Evolutionary conservation across 2,888 invertebrate species (phyloP), one percentile per base, ranked within the genome.

Genomic region (Monoplex corrugatus): DNA sequence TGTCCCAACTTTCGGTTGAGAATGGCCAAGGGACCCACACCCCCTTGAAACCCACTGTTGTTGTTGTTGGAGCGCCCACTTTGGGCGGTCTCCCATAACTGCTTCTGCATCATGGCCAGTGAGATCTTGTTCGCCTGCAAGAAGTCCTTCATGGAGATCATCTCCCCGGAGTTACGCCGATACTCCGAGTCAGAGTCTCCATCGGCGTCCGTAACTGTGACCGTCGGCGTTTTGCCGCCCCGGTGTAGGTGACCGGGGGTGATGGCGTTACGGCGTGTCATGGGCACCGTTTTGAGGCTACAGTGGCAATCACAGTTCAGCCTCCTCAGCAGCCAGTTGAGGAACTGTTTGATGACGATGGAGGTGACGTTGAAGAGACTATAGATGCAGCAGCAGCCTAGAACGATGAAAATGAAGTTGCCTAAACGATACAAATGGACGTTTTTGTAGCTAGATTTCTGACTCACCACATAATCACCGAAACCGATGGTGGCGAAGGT

Each of bases 381-480:
- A 94, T 97, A 97, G 90, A 97, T 97, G 94, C 97, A 97, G 94
- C 97, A 97, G 92, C 97, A 97, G 19, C 97, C 97, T 82, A 97
- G 92, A 45, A 97, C 97, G 91, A 97, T 96, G 92, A 97, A 96
- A 43, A 97, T 91, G 94, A 97, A 97, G 93, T 97, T 97, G 87
- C 96, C 96, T 87, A 97, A 94, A 87, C 97, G 95, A 94, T 97
- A 97, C 91, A 97, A 92, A 93, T 94, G 94, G 32, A 95, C 95
- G 92, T 94, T 93, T n/a, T 89, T 90, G 32, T 95, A 95, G 13
- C 95, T 93, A 78, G 96, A 95, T 87, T 92, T 92, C 92, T 97
- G 97, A 35, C 97, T 97, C 80, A 97, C 97, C 75, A 97, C 97
- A 91, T 97, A 97, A 93, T 97, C 97, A 0, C 97, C 97, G 92